phyloP scores from a whole-genome alignment of 1,140 invertebrate species.

The Anastrepha ludens region DNA sequence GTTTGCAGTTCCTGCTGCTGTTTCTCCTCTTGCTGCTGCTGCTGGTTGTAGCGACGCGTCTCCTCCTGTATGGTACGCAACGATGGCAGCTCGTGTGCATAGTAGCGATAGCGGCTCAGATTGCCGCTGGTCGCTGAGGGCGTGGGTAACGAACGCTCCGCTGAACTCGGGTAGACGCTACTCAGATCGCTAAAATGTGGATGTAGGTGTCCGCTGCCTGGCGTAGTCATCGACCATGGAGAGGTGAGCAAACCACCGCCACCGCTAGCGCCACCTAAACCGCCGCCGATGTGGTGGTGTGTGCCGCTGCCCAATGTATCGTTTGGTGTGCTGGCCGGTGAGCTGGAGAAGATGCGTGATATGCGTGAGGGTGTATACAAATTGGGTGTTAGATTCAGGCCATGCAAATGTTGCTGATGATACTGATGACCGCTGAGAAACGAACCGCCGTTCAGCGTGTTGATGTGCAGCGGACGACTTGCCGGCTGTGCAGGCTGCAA shows the following conservation, averaged over 20 bases:
- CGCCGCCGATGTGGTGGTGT: slow-evolving; percentile 32
- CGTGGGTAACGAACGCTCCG: slow-evolving; percentile 85
- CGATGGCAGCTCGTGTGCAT: slow-evolving; percentile 84
- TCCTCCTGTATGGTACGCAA: slow-evolving; percentile 85
- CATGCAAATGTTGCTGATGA: slow-evolving; percentile 60
- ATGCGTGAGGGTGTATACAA: slow-evolving; percentile 75
- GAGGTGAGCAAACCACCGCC: slow-evolving; percentile 62
- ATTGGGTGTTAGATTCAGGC: slow-evolving; percentile 74
- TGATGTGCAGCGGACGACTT: slow-evolving; percentile 69
- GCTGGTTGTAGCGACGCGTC: slow-evolving; percentile 71
- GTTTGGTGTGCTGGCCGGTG: slow-evolving; percentile 76
- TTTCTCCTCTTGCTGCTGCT: slow-evolving; percentile 59
- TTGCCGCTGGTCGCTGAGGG: slow-evolving; percentile 76
- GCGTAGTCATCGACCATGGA: slow-evolving; percentile 77
- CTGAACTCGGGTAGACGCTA: slow-evolving; percentile 88
- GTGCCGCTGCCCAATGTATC: slow-evolving; percentile 74
- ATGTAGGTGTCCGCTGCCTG: slow-evolving; percentile 74
- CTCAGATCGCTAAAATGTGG: slow-evolving; percentile 88
- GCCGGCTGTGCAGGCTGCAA: slow-evolving; percentile 56
- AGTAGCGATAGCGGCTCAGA: slow-evolving; percentile 78
- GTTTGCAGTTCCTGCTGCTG: slow-evolving; percentile 59
- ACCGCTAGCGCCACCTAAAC: neutral
- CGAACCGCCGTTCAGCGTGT: slow-evolving; percentile 65
- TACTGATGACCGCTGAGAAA: slow-evolving; percentile 13
- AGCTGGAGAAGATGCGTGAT: slow-evolving; percentile 80